These are phyloP conservation scores for Heliconius sara DNA, from an alignment of 2,888 invertebrate genomes.

Conservation along the genomic window DNA sequence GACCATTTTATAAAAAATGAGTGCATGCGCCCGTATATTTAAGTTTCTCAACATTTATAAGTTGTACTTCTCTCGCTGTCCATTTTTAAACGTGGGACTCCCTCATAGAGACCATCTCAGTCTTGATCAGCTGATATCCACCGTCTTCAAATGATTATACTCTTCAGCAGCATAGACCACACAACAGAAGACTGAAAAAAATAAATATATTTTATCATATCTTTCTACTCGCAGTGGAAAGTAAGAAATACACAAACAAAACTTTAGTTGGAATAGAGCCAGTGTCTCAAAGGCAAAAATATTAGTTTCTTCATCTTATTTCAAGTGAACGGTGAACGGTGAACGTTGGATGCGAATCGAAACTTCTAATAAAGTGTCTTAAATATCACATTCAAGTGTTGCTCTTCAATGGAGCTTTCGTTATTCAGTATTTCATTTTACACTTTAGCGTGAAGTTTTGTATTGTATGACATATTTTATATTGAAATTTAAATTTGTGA, in stretches of 20 bases:
- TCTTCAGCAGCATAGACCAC: too few species aligned
- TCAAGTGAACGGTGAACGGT: constrained; percentile 23
- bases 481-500: neutral
- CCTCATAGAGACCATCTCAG: too few species aligned
- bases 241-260: neutral
- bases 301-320: constrained; percentile 32
- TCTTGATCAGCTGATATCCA: too few species aligned
- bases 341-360: constrained; percentile 22
- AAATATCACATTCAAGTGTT: constrained; percentile 27
- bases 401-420: constrained; percentile 14
- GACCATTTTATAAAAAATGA: too few species aligned
- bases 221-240: neutral
- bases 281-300: constrained; percentile 28
- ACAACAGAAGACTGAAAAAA: too few species aligned
- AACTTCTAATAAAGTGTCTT: constrained; percentile 31
- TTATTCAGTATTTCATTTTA: constrained; percentile 5
- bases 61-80: too few species aligned
- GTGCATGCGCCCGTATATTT: too few species aligned
- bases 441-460: neutral
- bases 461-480: neutral
- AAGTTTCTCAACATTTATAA: too few species aligned
- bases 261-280: constrained; percentile 26
- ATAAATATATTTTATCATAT: neutral
- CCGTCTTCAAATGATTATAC: too few species aligned
- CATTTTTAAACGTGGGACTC: too few species aligned